Percentiles rank a stretch among this genome's conserved stretches.
These are phyloP conservation scores for Trachelus troglodyta DNA, from an alignment of 2,888 invertebrate species.

Conservation along the genomic window DNA sequence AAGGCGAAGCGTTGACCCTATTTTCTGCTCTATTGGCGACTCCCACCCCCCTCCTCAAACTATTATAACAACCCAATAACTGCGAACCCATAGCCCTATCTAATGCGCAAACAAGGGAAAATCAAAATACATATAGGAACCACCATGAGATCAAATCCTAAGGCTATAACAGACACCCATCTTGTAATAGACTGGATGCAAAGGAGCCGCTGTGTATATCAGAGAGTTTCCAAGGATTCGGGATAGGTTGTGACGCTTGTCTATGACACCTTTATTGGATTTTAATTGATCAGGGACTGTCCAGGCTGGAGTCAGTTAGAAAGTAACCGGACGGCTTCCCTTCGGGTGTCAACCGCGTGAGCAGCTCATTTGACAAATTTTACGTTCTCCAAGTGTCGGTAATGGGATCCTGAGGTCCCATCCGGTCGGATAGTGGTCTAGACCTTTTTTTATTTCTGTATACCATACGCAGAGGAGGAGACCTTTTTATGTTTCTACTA, in stretches of 20 bases:
- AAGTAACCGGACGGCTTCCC: not conserved
- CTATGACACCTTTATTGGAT: conserved; percentile 31
- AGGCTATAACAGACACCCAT: not conserved
- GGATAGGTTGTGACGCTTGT: conserved; percentile 21
- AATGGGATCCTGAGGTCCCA: not conserved
- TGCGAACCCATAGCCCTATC: not conserved
- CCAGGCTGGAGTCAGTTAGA: not conserved
- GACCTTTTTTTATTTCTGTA: not conserved
- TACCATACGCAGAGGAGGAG: not conserved
- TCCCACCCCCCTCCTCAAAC: not conserved
- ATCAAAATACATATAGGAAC: not conserved
- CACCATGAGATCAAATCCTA: not conserved
- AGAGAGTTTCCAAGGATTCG: not conserved
- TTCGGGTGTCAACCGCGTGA: not conserved
- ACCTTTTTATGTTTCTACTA: not conserved
- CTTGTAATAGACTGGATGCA: not conserved
- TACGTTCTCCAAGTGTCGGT: not conserved
- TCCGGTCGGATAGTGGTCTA: not conserved
- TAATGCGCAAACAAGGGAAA: not conserved
- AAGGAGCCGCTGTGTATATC: not conserved
- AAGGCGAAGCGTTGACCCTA: not conserved
- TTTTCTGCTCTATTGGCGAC: not conserved
- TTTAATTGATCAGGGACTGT: conserved; percentile 14
- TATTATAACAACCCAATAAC: not conserved
- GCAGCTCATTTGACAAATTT: not conserved